Conservation (phyloP, 1,140 invertebrate species). For the Metopolophium dirhodum region DNA sequence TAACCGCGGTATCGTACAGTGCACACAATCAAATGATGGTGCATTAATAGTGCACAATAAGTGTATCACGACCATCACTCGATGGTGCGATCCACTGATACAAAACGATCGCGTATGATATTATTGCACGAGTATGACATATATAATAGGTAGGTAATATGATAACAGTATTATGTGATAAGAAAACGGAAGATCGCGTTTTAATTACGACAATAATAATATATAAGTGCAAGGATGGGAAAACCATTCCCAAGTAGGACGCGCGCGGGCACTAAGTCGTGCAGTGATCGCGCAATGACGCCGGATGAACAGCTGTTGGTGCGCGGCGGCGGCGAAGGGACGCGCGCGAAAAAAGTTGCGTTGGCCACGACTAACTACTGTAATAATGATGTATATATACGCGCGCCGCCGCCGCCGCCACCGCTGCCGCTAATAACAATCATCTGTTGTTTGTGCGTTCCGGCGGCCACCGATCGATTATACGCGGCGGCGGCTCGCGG, state of each 20-base stretch:
- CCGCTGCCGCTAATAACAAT: neutral
- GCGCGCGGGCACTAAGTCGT: neutral
- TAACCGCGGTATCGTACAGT: no score
- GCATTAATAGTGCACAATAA: no score
- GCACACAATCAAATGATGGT: no score
- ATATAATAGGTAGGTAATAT: no score
- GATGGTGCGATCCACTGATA: no score
- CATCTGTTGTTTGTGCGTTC: constrained; percentile 41
- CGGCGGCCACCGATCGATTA: constrained; percentile 41
- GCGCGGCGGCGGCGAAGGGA: neutral
- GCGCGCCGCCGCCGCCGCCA: neutral
- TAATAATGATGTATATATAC: constrained; percentile 3
- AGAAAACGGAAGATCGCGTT: neutral
- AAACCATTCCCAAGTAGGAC: neutral
- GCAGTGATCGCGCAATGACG: neutral
- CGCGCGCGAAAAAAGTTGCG: constrained; percentile 33
- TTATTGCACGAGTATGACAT: no score
- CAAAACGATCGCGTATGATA: no score
- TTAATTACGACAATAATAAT: neutral
- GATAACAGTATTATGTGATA: no score
- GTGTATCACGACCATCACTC: no score
- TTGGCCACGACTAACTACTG: constrained; percentile 9
- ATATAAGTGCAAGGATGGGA: neutral
- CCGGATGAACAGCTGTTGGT: constrained; percentile 21
- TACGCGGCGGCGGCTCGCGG: neutral